Conservation (phyloP, 2,888 invertebrate species). For the Thera obeliscata region DNA sequence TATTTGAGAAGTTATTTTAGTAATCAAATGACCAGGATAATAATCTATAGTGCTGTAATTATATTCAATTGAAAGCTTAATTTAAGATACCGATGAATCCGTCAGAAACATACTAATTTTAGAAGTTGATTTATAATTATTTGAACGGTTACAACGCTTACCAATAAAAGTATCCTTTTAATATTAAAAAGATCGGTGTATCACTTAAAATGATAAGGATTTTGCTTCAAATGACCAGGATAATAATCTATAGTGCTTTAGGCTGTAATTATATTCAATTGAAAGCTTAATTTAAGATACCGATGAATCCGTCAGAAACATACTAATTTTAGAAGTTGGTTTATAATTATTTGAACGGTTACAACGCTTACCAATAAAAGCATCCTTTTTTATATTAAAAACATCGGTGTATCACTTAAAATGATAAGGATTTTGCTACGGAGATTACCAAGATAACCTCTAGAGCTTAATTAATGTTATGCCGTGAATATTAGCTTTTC, state of each 20-base stretch:
- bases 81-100: background rate
- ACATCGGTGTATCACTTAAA: slow-evolving; percentile 66
- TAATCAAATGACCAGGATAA: background rate
- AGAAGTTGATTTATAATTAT: background rate
- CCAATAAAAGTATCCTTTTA: slow-evolving; percentile 45
- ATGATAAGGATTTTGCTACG: slow-evolving; percentile 73
- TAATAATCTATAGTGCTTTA: too few species aligned
- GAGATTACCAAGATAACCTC: slow-evolving; percentile 70
- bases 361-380: slow-evolving; percentile 42
- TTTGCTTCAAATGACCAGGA: too few species aligned
- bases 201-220: slow-evolving; percentile 76
- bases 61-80: too few species aligned
- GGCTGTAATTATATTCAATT: too few species aligned
- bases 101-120: too few species aligned
- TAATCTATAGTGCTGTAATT: background rate
- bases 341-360: slow-evolving; percentile 18
- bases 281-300: background rate
- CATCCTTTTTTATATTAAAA: slow-evolving; percentile 61
- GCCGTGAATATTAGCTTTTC: slow-evolving; percentile 81
- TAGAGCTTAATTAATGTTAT: slow-evolving; percentile 79
- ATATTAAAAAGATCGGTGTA: slow-evolving; percentile 63
- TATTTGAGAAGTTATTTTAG: background rate
- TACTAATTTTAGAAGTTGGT: too few species aligned
- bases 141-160: slow-evolving; percentile 41
- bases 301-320: too few species aligned